Evolutionary conservation across 2,113 vertebrate species (phyloP), one percentile per base, ranked within the genome.

Genomic region (Dryoscopus gambensis): DNA sequence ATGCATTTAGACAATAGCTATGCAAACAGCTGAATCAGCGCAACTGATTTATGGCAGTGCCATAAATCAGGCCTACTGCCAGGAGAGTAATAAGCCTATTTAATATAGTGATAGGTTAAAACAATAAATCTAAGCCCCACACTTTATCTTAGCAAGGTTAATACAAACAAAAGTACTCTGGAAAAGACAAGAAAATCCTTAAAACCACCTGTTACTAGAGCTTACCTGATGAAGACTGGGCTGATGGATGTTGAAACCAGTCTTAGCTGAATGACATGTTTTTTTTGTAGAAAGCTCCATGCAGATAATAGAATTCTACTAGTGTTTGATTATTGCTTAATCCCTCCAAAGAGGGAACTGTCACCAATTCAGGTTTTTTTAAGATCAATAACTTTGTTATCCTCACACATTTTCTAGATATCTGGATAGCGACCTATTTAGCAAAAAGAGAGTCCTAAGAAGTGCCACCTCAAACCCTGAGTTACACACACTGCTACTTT

Each of bases 11-110:
- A 86, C 68, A 77, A 79, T 7, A 86, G 75, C 67, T 88, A 50
- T 12, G 31, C 75, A 83, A 92, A 94, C 35, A 90, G 88, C 75
- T 94, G 88, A 93, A 86, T 80, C 88, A 69, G 90, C 90, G 88
- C 40, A 83, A 50, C 8, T 76, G 62, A 91, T 65, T 75, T 69
- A 79, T 18, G 18, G 65, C 44, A 37, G 1, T 73, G 57, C 50
- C 44, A 65, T 49, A 85, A 52, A 67, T 85, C 70, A 93, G 44
- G 49, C 37, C 40, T 73, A 33, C 63, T 39, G 55, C 83, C 86
- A 93, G 68, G 28, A 90, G 37, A 92, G 49, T 69, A 93, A 87
- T 11, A 73, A 88, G 42, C 42, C 63, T 86, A 47, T 60, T 85
- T 73, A 91, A 88, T 65, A 42, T 8, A 94, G 79, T 80, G 68